Evolutionary conservation across 2,113 vertebrate species (phyloP).

Genomic region (Barnardius zonarius): DNA sequence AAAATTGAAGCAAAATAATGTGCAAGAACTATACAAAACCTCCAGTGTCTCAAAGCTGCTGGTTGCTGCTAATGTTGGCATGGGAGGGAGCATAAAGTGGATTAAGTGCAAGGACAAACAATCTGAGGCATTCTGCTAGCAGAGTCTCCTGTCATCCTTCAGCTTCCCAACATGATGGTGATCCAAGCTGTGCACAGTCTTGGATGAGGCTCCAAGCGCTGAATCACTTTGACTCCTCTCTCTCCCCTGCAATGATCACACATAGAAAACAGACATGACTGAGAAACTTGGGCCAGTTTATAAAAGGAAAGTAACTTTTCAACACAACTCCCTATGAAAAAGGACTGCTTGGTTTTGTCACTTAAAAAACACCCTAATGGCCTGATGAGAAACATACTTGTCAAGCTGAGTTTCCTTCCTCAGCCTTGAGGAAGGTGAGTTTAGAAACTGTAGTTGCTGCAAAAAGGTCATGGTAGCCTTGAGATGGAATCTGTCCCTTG

Average conservation of each 20-base stretch:
- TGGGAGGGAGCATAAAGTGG: conserved; percentile 36
- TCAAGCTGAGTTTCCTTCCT: not conserved
- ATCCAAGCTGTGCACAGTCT: conserved; percentile 42
- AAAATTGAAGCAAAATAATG: conserved; percentile 37
- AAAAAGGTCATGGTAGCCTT: not conserved
- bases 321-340: not conserved
- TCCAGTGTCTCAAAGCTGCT: conserved; percentile 50
- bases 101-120: conserved; percentile 61
- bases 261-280: not conserved
- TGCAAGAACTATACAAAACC: conserved; percentile 39
- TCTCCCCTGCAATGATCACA: not conserved
- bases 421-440: not conserved
- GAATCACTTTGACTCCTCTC: conserved; percentile 38
- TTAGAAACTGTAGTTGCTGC: not conserved
- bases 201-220: conserved; percentile 30
- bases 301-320: conserved; percentile 33
- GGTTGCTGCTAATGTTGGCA: conserved; percentile 54
- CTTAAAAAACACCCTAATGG: not conserved
- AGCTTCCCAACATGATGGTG: not conserved
- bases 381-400: not conserved
- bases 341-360: not conserved
- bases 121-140: conserved; percentile 35
- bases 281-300: not conserved
- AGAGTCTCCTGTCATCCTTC: conserved; percentile 35
- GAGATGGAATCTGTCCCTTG: not conserved